These are phyloP conservation scores for Rostratula benghalensis DNA, from an alignment of 2,113 vertebrate genomes.

Conservation along the genomic window DNA sequence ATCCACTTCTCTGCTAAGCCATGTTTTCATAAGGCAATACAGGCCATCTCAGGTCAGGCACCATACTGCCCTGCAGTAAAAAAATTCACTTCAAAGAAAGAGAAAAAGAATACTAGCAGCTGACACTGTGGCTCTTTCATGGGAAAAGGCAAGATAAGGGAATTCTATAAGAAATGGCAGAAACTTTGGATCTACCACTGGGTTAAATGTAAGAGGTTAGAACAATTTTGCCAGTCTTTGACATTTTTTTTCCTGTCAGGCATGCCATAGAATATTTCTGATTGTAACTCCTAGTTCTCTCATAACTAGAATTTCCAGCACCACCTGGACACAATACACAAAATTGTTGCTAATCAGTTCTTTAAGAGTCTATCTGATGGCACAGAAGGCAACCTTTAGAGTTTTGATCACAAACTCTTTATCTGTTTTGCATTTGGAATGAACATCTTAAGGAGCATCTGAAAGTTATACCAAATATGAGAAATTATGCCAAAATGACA, in stretches of 20 bases:
- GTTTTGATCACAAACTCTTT: slow-evolving; percentile 29
- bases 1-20: background rate
- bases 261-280: background rate
- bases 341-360: background rate
- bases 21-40: slow-evolving; percentile 1
- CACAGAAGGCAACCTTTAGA: background rate
- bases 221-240: background rate
- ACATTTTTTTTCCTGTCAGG: background rate
- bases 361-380: background rate
- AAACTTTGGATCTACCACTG: background rate
- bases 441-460: slow-evolving; percentile 12
- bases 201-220: background rate
- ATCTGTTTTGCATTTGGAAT: slow-evolving; percentile 38
- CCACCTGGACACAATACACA: background rate
- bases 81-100: slow-evolving; percentile 19
- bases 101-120: background rate
- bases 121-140: background rate
- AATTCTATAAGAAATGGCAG: background rate
- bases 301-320: background rate
- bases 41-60: slow-evolving; percentile 36
- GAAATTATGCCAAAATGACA: slow-evolving; percentile 29
- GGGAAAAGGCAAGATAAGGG: background rate
- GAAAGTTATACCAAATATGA: slow-evolving; percentile 12
- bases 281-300: background rate
- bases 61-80: slow-evolving; percentile 23